phyloP scores from a whole-genome alignment of 2,888 invertebrate genomes.

The Nephrocerus scutellatus region DNA sequence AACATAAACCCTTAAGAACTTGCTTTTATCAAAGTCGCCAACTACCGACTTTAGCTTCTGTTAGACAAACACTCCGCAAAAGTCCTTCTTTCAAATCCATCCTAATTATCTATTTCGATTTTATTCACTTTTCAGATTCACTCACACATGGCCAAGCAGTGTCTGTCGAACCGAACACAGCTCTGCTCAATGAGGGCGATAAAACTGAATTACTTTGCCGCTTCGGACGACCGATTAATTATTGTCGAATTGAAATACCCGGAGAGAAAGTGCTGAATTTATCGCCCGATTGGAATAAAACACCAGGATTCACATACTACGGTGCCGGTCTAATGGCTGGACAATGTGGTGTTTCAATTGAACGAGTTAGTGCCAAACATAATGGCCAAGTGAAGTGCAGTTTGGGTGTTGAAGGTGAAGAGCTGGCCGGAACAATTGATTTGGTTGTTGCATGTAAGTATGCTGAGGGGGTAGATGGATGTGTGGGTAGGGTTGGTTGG shows the following conservation, averaged over 20 bases:
- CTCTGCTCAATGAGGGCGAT: slow-evolving; percentile 43
- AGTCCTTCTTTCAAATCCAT: no score
- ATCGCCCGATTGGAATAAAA: slow-evolving; percentile 47
- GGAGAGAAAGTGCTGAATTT: slow-evolving; percentile 49
- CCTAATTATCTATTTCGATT: no score
- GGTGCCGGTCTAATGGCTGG: slow-evolving; percentile 55
- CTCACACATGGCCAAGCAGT: slow-evolving; percentile 37
- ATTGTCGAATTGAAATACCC: slow-evolving; percentile 51
- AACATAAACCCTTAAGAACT: no score
- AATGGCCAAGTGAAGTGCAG: slow-evolving; percentile 66
- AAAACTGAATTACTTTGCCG: slow-evolving; percentile 41
- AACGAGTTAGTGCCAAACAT: slow-evolving; percentile 56
- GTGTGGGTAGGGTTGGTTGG: not conserved
- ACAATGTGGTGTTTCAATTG: slow-evolving; percentile 65
- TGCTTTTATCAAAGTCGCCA: no score
- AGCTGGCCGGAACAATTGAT: slow-evolving; percentile 55
- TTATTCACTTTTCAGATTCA: slow-evolving; percentile 31
- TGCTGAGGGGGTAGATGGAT: not conserved
- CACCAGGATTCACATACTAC: slow-evolving; percentile 51
- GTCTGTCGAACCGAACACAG: slow-evolving; percentile 40
- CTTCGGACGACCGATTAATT: slow-evolving; percentile 36
- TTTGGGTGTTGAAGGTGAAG: slow-evolving; percentile 56
- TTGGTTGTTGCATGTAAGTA: slow-evolving; percentile 69
- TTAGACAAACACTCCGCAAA: no score
- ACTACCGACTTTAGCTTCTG: no score